Evolutionary conservation across 1,140 invertebrate genomes (phyloP), one percentile per base, ranked within the genome.

Genomic region (Zaprionus camerounensis): DNA sequence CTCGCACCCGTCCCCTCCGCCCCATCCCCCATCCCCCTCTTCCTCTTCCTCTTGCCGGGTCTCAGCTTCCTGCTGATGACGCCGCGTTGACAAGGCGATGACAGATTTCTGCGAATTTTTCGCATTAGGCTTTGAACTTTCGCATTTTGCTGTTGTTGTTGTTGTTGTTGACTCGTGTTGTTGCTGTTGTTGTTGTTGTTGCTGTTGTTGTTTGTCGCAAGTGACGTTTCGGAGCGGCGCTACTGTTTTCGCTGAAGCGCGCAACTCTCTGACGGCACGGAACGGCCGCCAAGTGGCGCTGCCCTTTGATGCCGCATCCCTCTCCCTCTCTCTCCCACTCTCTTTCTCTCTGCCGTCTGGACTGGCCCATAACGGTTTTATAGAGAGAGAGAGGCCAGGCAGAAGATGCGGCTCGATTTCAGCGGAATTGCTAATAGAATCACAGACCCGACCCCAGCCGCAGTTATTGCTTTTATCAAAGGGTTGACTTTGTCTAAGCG

Each of bases 91-190:
- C 84, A 88, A 88, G 84, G 85, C 84, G 84, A 88, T 88, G 84
- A 88, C 84, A 88, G 84, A 88, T 88, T 88, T 88, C 84, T 79
- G 85, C 84, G 84, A 88, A 88, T 84, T 88, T 90, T 88, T 88
- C 84, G 84, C 85, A 90, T 88, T 88, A 88, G 84, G 85, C 84
- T 88, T 88, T 88, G 85, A 90, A 88, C 84, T 88, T 82, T 82
- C 69, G 78, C 78, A 84, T 83, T 80, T 86, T 49, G 65, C 49
- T 72, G 71, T 59, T 59, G 56, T 59, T 55, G 36, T 67, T 57
- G 26, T 36, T 58, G 24, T 22, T 28, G 24, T 65, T 2, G 31
- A 31, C 31, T 34, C 9, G 9, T 73, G 78, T 24, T 24, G 13
- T 9, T 44, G 24, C 6, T 34, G 61, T 3, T 11, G 13, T 24